A percentile compares a stretch with the other conserved stretches of the same genome.
phyloP scores from a whole-genome alignment of 2,888 invertebrate genomes.

The Fragum whitleyi region DNA sequence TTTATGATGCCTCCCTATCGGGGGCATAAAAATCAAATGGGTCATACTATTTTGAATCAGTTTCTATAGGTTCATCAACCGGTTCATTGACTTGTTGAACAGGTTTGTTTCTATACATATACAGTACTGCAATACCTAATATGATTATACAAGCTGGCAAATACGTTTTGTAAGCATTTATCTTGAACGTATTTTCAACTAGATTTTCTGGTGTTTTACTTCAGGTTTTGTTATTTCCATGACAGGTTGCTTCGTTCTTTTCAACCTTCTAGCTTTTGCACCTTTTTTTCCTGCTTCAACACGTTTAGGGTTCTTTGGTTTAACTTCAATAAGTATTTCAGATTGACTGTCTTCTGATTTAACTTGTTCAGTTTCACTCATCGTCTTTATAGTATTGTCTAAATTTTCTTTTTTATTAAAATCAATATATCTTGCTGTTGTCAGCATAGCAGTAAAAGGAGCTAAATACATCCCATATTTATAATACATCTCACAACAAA shows the following conservation, averaged over 20 bases:
- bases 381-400: slow-evolving; percentile 23
- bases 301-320: slow-evolving; percentile 32
- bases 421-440: slow-evolving; percentile 17
- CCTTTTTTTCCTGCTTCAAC: slow-evolving; percentile 46
- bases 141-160: too few species aligned
- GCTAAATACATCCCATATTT: too few species aligned
- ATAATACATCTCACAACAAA: too few species aligned
- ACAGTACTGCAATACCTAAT: too few species aligned
- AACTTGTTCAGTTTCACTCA: slow-evolving; percentile 30
- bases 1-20: too few species aligned
- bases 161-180: too few species aligned
- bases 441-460: slow-evolving; percentile 41
- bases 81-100: slow-evolving; percentile 26
- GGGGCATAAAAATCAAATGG: slow-evolving; percentile 41
- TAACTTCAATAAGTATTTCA: not conserved
- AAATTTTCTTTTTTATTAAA: slow-evolving; percentile 37
- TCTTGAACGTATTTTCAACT: slow-evolving; percentile 3
- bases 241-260: not conserved
- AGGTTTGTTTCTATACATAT: slow-evolving; percentile 34
- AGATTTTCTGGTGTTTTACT: not conserved
- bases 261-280: slow-evolving; percentile 32
- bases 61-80: too few species aligned
- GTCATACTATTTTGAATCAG: slow-evolving; percentile 31
- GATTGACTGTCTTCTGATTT: not conserved
- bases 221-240: slow-evolving; percentile 34